Evolutionary conservation across 2,797 vertebrate species (phyloP), one percentile per base, ranked within the genome.

Genomic region (Heliangelus exortis): DNA sequence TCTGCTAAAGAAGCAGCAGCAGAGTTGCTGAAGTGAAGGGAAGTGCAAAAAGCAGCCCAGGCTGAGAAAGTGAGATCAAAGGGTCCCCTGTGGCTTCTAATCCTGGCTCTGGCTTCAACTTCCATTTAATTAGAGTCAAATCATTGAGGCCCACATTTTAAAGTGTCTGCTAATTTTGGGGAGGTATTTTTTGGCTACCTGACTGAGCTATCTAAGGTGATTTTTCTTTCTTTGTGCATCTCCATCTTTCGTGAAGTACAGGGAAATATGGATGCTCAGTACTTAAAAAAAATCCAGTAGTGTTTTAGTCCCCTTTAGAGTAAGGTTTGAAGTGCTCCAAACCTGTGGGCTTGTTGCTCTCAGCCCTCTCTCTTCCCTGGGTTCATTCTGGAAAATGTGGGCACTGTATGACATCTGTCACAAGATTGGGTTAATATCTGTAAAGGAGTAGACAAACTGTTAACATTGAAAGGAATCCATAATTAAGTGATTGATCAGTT

Each of bases 21-120:
- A 48, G 77, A 84, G 72, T 29, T 65, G 87, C 83, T 90, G 88
- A 82, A 90, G 71, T 84, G 80, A 89, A 73, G 82, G 65, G 41
- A 48, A 87, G 88, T 79, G 95, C 86, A 91, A 92, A 83, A 77
- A 63, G 74, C 93, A 89, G 57, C 31, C 2, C 14, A 43, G 88
- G 54, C 78, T 95, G 84, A 94, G 92, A 74, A 90, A 82, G 71
- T 26, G 93, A 93, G 95, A 96, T 95, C 92, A 95, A 94, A 96
- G 94, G 84, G 53, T 92, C 87, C 82, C 92, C 92, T 48, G 89
- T 93, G 81, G 94, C 57, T 87, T 80, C 86, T 90, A 51, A 95
- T 96, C 78, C 84, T 94, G 86, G 39, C 88, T 95, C 61, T 29
- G 10, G 68, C 88, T 94, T 68, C 68, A 90, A 3, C 89, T 90